Conservation (phyloP, 2,888 invertebrate species). For the Steinernema hermaphroditum region DNA sequence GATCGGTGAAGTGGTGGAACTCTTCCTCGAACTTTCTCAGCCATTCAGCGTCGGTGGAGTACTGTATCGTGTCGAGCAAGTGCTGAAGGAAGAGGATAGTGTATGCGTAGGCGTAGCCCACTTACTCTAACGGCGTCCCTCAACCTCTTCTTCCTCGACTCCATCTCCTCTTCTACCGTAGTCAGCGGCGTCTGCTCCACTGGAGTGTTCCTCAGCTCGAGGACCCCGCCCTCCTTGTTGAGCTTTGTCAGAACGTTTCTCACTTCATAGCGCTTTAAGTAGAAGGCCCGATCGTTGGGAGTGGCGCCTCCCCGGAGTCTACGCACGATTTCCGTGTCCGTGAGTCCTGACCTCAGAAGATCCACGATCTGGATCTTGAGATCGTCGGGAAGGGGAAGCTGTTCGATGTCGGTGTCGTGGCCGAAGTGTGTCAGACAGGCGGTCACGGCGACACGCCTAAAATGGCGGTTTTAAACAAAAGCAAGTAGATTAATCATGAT, state of each 20-base stretch:
- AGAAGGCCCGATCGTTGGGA: conserved; percentile 16
- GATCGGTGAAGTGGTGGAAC: neutral
- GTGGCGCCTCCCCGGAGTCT: neutral
- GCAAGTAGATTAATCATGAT: too few relatives aligned
- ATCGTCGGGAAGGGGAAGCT: neutral
- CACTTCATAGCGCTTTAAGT: conserved; percentile 19
- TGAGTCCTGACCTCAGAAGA: neutral
- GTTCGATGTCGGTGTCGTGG: conserved; percentile 15
- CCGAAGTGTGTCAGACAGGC: conserved; percentile 15
- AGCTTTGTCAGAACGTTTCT: neutral
- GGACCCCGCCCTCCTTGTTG: neutral
- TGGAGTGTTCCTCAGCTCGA: neutral
- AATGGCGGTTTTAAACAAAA: neutral
- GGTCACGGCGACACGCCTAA: neutral
- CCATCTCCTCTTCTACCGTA: neutral
- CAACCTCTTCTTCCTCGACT: neutral
- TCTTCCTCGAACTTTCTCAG: neutral
- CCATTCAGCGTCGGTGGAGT: neutral
- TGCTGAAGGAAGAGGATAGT: neutral
- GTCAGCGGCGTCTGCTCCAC: neutral
- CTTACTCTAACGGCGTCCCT: neutral
- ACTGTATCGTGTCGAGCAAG: neutral
- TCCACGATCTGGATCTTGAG: neutral
- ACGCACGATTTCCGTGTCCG: neutral
- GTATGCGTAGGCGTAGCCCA: too few relatives aligned